Percentiles rank a stretch among this genome's conserved stretches.
These are phyloP conservation scores for Esox niger DNA, from an alignment of 2,113 vertebrate species.

Conservation along the genomic window DNA sequence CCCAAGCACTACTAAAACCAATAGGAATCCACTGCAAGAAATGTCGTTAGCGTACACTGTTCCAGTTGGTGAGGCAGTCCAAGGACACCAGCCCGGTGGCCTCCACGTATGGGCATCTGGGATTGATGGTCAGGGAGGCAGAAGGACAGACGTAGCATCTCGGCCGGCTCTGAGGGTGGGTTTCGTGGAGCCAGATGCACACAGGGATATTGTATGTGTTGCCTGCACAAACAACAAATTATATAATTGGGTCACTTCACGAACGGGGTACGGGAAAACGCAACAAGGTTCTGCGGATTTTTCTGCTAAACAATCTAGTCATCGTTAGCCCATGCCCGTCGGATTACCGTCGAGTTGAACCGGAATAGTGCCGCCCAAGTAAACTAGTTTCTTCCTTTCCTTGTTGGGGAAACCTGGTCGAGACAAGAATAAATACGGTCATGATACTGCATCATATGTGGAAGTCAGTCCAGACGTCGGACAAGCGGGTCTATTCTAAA, in stretches of 20 bases:
- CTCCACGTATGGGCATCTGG: constrained; percentile 62
- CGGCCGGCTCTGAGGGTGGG: constrained; percentile 65
- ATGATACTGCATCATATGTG: background rate
- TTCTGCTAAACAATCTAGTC: no score
- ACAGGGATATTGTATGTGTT: constrained; percentile 70
- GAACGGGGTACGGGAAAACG: no score
- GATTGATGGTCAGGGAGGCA: constrained; percentile 67
- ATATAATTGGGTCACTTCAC: background rate
- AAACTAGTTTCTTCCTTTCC: constrained; percentile 64
- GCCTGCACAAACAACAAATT: constrained; percentile 37
- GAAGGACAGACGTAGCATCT: constrained; percentile 67
- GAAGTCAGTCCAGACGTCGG: background rate
- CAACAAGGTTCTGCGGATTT: no score
- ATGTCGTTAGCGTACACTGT: constrained; percentile 45
- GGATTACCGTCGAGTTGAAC: constrained; percentile 65
- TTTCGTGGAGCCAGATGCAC: constrained; percentile 73
- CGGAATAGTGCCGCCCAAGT: constrained; percentile 68
- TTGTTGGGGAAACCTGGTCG: constrained; percentile 65
- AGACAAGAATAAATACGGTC: background rate
- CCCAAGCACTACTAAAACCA: background rate
- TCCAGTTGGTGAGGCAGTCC: constrained; percentile 62
- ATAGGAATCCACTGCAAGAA: background rate
- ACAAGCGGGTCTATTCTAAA: no score
- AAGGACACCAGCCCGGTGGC: constrained; percentile 53
- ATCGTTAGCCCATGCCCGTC: background rate